Conservation (phyloP, 1,140 invertebrate genomes). For the Lepidotrigona ventralis region DNA sequence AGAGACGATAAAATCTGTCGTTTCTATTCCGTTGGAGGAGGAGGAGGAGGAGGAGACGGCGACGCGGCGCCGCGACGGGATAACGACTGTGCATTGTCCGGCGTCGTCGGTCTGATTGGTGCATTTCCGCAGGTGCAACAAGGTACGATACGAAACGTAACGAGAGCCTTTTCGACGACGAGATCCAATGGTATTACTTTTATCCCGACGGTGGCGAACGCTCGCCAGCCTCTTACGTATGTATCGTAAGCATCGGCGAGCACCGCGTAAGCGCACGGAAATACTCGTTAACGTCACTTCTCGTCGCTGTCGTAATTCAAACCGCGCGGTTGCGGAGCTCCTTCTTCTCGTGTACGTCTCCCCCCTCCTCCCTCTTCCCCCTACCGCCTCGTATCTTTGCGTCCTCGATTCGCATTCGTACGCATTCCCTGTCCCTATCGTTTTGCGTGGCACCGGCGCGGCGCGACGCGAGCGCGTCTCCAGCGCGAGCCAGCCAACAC, state of each 20-base stretch:
- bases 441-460: slow-evolving; percentile 13
- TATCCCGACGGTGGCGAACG: slow-evolving; percentile 27
- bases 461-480: neutral
- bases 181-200: slow-evolving; percentile 34
- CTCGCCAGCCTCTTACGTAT: slow-evolving; percentile 50
- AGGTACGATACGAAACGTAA: slow-evolving; percentile 51
- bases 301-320: slow-evolving; percentile 57
- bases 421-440: slow-evolving; percentile 33
- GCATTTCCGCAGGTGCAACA: slow-evolving; percentile 51
- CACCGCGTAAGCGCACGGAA: slow-evolving; percentile 48
- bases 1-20: slow-evolving; percentile 52
- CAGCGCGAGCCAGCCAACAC: neutral
- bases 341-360: neutral
- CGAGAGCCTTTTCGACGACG: slow-evolving; percentile 60
- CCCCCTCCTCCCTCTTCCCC: neutral
- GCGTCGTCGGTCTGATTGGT: slow-evolving; percentile 41
- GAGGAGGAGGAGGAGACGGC: neutral
- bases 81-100: slow-evolving; percentile 52
- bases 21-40: slow-evolving; percentile 43
- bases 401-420: slow-evolving; percentile 9
- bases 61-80: slow-evolving; percentile 44
- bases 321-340: slow-evolving; percentile 9
- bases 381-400: neutral
- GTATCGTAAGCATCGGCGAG: slow-evolving; percentile 49
- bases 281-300: slow-evolving; percentile 60